phyloP scores from a whole-genome alignment of 2,797 vertebrate genomes.

The Darevskia mixta region DNA sequence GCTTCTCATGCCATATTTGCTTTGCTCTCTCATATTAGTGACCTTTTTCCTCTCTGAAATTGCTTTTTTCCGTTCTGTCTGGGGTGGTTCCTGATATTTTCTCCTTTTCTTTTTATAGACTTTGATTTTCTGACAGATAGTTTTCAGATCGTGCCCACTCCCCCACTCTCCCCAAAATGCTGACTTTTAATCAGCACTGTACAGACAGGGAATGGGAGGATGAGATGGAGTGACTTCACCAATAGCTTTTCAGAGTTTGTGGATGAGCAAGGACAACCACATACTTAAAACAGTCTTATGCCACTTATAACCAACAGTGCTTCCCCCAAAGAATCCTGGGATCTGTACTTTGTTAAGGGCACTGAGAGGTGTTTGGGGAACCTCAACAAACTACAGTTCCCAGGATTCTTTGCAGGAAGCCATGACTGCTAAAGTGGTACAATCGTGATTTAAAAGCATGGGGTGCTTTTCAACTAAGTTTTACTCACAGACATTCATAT shows the following conservation, averaged over 20 bases:
- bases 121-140: not conserved
- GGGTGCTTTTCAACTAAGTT: not conserved
- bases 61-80: conserved; percentile 8
- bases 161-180: not conserved
- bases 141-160: not conserved
- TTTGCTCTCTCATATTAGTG: not conserved
- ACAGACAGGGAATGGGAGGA: not conserved
- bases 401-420: too few species aligned
- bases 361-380: too few species aligned
- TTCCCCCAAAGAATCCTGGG: too few species aligned
- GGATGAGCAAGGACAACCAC: not conserved
- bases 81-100: not conserved
- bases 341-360: too few species aligned
- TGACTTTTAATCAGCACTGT: not conserved
- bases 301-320: too few species aligned
- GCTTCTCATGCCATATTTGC: not conserved
- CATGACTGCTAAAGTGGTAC: too few species aligned
- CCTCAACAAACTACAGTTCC: too few species aligned
- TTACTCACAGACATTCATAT: not conserved
- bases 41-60: conserved; percentile 7
- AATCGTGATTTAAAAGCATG: not conserved
- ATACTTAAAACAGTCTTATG: too few species aligned
- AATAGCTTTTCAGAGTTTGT: not conserved
- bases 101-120: conserved; percentile 1
- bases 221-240: not conserved